Evolutionary conservation across 2,888 invertebrate genomes (phyloP), one percentile per base, ranked within the genome.

Genomic region (Troides aeacus): DNA sequence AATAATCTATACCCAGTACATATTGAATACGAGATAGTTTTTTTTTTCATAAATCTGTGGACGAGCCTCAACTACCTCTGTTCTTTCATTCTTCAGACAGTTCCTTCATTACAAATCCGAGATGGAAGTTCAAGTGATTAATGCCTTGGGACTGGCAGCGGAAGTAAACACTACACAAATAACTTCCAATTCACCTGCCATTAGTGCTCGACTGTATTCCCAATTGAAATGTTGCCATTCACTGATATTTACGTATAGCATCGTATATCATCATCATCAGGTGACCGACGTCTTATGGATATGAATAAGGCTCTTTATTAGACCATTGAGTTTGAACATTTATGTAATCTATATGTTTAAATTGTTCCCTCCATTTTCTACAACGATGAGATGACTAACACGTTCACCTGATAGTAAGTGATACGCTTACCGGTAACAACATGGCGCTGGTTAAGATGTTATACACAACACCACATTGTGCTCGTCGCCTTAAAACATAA

Each of bases 71-170:
- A 50, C 50, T 39, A 39, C 50, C 50, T 50, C 18, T 50, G 50
- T 50, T 18, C 18, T 50, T 15, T 0, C 5, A 1, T 18, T 57
- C 8, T 30, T 10, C 15, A 21, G n/a, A 18, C n/a, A 8, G 21
- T 57, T 57, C 21, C n/a, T 0, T 57, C 21, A 57, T 57, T 23
- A 7, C 6, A 1, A 57, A 10, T 3, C 21, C 57, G n/a, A 7
- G 57, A 21, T 57, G 57, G n/a, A 57, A 57, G 57, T 18, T 57
- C 57, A 57, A 21, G 57, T 23, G 57, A 57, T 57, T 57, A 57
- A 57, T 57, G 21, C 57, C 12, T 21, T 8, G n/a, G 21, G 18
- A 57, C 57, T 3, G 56, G 57, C 21, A 7, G 2, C n/a, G 57
- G 5, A 57, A 21, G 57, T 2, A 50, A 50, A 21, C 57, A 21